Conservation (phyloP, 2,888 invertebrate genomes). For the Eucera pruinosa region DNA sequence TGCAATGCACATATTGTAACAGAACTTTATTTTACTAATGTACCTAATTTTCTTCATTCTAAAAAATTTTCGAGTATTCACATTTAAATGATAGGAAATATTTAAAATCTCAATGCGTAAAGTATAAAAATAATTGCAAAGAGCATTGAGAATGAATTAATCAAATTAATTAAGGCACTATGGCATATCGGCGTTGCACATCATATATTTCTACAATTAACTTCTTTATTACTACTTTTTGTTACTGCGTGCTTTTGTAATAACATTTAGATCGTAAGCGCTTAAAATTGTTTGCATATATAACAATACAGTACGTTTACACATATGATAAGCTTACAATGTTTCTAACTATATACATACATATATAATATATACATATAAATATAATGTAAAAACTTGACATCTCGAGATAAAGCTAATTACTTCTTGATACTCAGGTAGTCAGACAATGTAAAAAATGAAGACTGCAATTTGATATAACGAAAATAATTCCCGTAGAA, state of each 20-base stretch:
- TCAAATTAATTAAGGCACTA: slow-evolving; percentile 17
- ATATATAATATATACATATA: no score
- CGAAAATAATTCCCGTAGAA: slow-evolving; percentile 4
- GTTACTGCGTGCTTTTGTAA: slow-evolving; percentile 15
- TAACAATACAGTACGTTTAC: neutral
- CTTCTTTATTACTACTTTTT: slow-evolving; percentile 4
- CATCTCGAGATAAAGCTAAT: slow-evolving; percentile 14
- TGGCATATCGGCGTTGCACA: slow-evolving; percentile 17
- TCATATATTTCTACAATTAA: neutral
- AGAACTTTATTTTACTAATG: neutral
- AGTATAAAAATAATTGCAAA: neutral
- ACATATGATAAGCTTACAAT: slow-evolving; percentile 5
- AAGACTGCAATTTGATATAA: slow-evolving; percentile 17
- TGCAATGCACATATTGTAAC: slow-evolving; percentile 1
- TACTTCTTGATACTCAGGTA: slow-evolving; percentile 1
- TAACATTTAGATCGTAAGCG: slow-evolving; percentile 8
- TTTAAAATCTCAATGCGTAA: neutral
- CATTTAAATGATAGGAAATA: neutral
- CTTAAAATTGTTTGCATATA: slow-evolving; percentile 24
- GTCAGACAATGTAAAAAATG: neutral
- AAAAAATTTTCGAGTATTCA: neutral
- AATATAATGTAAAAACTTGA: slow-evolving; percentile 13
- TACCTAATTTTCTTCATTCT: neutral
- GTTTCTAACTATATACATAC: slow-evolving; percentile 9
- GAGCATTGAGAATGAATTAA: neutral